These are phyloP conservation scores for Metalampra italica DNA, from an alignment of 2,888 invertebrate species.

Conservation along the genomic window DNA sequence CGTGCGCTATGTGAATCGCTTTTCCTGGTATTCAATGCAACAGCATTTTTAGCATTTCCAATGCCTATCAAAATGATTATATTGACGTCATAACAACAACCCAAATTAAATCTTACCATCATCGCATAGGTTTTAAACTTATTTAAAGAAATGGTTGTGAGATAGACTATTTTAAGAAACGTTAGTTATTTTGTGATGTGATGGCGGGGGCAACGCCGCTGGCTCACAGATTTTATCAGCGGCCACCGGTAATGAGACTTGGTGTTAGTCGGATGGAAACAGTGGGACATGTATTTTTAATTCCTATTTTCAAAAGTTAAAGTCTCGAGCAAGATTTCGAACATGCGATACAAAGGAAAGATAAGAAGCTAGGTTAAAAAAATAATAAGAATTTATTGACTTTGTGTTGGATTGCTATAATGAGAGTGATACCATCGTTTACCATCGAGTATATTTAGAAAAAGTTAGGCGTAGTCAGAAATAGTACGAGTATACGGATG, in stretches of 20 bases:
- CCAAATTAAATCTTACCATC: constrained; percentile 2
- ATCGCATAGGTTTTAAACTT: constrained; percentile 15
- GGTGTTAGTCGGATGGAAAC: constrained; percentile 60
- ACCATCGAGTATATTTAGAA: too few species aligned
- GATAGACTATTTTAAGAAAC: constrained; percentile 32
- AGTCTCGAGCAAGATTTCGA: constrained; percentile 18
- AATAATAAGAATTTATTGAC: constrained; percentile 6
- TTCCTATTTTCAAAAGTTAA: constrained; percentile 36
- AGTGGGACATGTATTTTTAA: constrained; percentile 45
- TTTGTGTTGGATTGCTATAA: not conserved
- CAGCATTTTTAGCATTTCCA: constrained; percentile 19
- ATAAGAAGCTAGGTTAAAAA: constrained; percentile 14
- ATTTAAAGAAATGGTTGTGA: constrained; percentile 9
- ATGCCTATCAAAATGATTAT: constrained; percentile 2
- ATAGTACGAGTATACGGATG: too few species aligned
- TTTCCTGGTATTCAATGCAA: constrained; percentile 19
- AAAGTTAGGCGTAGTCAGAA: too few species aligned
- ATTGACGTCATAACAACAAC: not conserved
- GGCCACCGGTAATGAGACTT: constrained; percentile 61
- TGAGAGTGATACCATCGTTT: not conserved
- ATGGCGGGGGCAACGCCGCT: constrained; percentile 42
- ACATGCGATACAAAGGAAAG: constrained; percentile 15
- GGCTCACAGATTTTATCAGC: constrained; percentile 57
- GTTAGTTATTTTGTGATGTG: constrained; percentile 42
- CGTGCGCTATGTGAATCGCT: constrained; percentile 8